Base-by-base conservation (phyloP, 2,888 invertebrate genomes). In the Tetheella fluctuosa region DNA sequence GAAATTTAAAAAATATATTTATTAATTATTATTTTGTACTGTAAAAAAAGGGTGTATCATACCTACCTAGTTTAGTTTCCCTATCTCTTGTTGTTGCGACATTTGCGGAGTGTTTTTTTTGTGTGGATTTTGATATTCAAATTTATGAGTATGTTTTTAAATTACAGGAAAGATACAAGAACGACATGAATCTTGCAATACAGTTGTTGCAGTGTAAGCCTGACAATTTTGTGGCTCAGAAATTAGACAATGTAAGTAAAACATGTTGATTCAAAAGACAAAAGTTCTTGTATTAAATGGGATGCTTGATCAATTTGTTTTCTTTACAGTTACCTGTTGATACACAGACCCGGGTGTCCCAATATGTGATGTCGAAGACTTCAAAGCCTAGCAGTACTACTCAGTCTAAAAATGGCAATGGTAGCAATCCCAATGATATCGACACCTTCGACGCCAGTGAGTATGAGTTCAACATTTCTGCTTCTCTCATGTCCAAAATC, bases 151-250 rank as follows among this genome's bases (percentile, higher is more conserved):
- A 23, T 57, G 57, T 63, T 42, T 68, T 42, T 68, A n/a, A 48
- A 48, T 95, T 95, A 53, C 94, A 98, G 98, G 98, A 98, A 83
- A 95, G 97, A 78, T 98, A 98, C 89, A 96, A 98, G 86, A 97
- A 96, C 81, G 99, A 99, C 85, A 98, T 98, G 84, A 97, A 97
- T 88, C 91, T 98, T 81, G 98, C 98, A 65, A 98, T 98, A 73
- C 98, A 98, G 88, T 94, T 99, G 77, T 93, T 99, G 59, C 98
- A 99, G 85, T 98, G 98, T 88, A 98, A 98, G 84, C 98, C 98
- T 71, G 97, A 97, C 70, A 97, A 97, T 90, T 99, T 98, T 94
- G 96, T 98, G 64, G 96, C 98, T 54, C 98, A 98, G 82, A 97
- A 97, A 90, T 95, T 97, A 78, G 97, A 97, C 84, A 96, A 96